Base-by-base conservation (phyloP, 2,113 vertebrate species). In the Physeter macrocephalus region DNA sequence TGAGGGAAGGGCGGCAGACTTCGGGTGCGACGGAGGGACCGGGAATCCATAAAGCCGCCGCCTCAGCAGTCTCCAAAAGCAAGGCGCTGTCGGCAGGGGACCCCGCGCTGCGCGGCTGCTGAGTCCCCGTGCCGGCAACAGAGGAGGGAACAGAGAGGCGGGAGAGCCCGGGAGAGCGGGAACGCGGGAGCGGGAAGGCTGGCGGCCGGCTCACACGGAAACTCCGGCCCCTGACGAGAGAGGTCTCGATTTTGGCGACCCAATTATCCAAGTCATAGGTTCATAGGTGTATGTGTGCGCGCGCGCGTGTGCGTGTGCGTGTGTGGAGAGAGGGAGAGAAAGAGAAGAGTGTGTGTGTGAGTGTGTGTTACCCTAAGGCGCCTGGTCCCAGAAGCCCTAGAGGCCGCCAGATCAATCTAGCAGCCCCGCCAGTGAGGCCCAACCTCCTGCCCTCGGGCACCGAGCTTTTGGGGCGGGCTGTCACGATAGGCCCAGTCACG, bases 201-300 rank as follows among this genome's bases (percentile, higher is more conserved):
- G 94, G 89, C 34, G 72, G 92, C 89, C 75, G 59, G 67, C 96
- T 97, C 90, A 52, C 90, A 87, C 23, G 87, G 92, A 96, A 97
- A 96, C 90, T 93, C 82, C 20, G 84, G 95, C 43, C 80, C 41
- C 95, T 88, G 95, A 96, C 97, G 94, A 96, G 93, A 96, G 91
- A 94, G 93, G 97, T 97, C 95, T 95, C 93, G 92, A 75, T 92
- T 96, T 95, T 69, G 95, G 90, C 83, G 80, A 95, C 61, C 64
- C 62, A 43, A 23, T 88, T 86, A 92, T 93, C 93, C 90, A 54
- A 95, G 95, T 92, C 62, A 31, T 41, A 80, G 81, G 77, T 29
- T 52, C 49, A 52, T 52, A 52, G 49, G 59, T 25, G 34, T 20
- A 88, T 52, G 82, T 59, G 12, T 18, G 54, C 1, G 9, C 2